Evolutionary conservation across 2,888 invertebrate genomes (phyloP), one percentile per base, ranked within the genome.

Genomic region (Platycheirus rosarum): DNA sequence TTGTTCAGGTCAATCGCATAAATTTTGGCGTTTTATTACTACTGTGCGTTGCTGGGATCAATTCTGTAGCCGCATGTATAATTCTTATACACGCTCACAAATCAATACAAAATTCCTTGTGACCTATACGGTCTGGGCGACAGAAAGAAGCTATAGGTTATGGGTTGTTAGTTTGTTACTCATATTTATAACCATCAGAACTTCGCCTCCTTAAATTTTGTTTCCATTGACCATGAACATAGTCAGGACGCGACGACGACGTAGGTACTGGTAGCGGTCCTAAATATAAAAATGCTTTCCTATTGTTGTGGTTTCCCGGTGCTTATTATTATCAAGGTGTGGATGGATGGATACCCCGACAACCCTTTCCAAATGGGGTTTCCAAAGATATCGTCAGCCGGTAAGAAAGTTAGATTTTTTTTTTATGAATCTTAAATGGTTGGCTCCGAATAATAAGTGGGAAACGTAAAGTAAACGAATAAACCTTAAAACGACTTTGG

Each of bases 21-120:
- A 82, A 82, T 82, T 82, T 82, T 55, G 49, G 35, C 63, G 55
- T 85, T 85, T 85, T 85, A 85, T 85, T 84, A 71, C 85, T 63
- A 51, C 79, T 85, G 85, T 85, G 85, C 85, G 85, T 85, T 85
- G 74, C 85, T 80, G 85, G 84, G 73, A 84, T 77, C 85, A 80
- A 85, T 85, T 85, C 76, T 69, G 76, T 62, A 57, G 66, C 80
- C 84, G 82, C 82, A 68, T 82, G 82, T 77, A 82, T 82, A 77
- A 62, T 82, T 77, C 66, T 42, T 55, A 23, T 23, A 82, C 71
- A 76, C 77, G 77, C 79, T 69, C 75, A 44, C 69, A 71, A 82
- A 77, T 82, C n/a, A n/a, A 71, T 82, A 82, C 82, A 9, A 80
- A 75, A 77, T 77, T 73, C 77, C 37, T 73, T 55, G 42, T 44